These are phyloP conservation scores for Hofmannophila pseudospretella DNA, from an alignment of 2,888 invertebrate genomes.

Conservation along the genomic window DNA sequence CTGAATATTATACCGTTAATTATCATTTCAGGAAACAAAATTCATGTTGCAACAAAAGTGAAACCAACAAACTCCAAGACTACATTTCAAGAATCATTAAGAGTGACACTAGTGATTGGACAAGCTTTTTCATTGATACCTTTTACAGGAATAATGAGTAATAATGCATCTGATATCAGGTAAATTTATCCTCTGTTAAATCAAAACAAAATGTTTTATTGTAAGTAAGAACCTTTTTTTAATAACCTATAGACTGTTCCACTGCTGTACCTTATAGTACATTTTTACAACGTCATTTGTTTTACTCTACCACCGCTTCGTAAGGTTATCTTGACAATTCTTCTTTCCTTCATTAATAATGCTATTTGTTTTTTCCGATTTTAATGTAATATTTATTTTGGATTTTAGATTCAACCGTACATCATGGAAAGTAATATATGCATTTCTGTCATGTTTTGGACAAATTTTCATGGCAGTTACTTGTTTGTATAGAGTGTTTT, in stretches of 20 bases:
- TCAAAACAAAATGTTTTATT: no score
- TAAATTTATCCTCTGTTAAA: slow-evolving; percentile 19
- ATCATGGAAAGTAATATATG: slow-evolving; percentile 56
- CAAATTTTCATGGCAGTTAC: slow-evolving; percentile 51
- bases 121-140: slow-evolving; percentile 57
- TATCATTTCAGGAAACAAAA: slow-evolving; percentile 48
- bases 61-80: slow-evolving; percentile 25
- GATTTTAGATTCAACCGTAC: slow-evolving; percentile 45
- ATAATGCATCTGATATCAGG: slow-evolving; percentile 37
- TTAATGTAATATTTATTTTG: background rate
- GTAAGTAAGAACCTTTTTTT: no score
- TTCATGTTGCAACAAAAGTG: slow-evolving; percentile 27
- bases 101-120: slow-evolving; percentile 45
- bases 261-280: no score
- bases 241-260: no score
- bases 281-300: no score
- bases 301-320: no score
- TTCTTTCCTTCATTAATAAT: no score
- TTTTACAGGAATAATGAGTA: slow-evolving; percentile 41
- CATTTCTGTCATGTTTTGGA: slow-evolving; percentile 44
- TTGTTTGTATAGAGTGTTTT: slow-evolving; percentile 38
- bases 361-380: no score
- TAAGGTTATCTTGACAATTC: no score
- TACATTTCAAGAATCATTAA: slow-evolving; percentile 47
- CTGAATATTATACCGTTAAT: background rate